Conservation (phyloP, 2,113 vertebrate species). For the Crotalus horridus region DNA sequence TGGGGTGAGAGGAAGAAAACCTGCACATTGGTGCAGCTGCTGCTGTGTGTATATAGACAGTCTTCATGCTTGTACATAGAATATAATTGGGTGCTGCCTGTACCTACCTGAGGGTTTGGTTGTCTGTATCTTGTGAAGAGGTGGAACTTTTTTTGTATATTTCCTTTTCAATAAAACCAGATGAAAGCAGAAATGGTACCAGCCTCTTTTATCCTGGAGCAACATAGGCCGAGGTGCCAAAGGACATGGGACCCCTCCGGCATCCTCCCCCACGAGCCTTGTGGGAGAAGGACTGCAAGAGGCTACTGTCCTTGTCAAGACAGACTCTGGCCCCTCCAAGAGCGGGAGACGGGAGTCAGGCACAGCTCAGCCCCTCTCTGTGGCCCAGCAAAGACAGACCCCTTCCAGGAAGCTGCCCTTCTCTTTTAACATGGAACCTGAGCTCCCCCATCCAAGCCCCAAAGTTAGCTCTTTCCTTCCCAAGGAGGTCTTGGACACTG, state of each 20-base stretch:
- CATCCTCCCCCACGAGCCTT: background rate
- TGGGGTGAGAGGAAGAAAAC: background rate
- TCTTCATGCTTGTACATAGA: background rate
- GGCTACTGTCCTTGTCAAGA: background rate
- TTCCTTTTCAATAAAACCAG: constrained; percentile 72
- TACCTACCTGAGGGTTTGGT: constrained; percentile 11
- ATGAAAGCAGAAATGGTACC: constrained; percentile 41
- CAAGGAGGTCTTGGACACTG: background rate
- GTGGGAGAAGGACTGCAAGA: background rate
- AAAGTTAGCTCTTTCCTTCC: background rate
- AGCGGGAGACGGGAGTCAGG: background rate
- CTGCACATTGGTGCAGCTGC: background rate
- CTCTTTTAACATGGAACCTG: background rate
- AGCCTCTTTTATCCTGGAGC: background rate
- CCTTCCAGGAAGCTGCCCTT: background rate
- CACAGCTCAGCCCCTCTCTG: background rate
- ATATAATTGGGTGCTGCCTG: constrained; percentile 46
- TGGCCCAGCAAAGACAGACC: too few relatives aligned
- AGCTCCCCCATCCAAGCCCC: background rate
- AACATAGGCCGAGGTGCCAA: background rate
- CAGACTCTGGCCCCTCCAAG: background rate
- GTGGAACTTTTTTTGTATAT: constrained; percentile 69
- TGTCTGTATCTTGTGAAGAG: constrained; percentile 49
- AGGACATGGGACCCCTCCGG: background rate
- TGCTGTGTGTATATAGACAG: background rate